Base-by-base conservation (phyloP, 2,888 invertebrate genomes). In the Habroteleia sp. region DNA sequence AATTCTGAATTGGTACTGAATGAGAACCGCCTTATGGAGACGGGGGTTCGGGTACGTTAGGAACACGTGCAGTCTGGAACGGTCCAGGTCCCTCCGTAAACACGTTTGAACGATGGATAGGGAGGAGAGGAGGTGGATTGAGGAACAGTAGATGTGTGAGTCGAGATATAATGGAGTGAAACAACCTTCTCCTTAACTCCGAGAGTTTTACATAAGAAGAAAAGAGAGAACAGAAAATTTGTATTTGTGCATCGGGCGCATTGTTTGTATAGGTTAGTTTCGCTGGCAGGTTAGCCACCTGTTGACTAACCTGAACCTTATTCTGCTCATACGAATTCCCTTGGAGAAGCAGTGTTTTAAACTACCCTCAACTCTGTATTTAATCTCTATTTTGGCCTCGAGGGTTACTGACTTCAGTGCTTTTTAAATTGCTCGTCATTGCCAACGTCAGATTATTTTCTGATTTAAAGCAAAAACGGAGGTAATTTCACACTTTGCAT, bases 1-100 rank as follows among this genome's bases (percentile, higher is more conserved):
- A 33, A 5, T 58, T 63, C 25, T 39, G 13, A 69, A 35, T 37
- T 17, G 16, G 3, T n/a, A 20, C 63, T 41, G 74, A 77, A 80
- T 87, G 88, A 88, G 87, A 88, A 87, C 87, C 87, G 71, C 76
- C 63, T 79, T 79, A 68, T 73, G 78, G 80, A 82, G 80, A 80
- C 80, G 80, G 82, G 82, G 84, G 85, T 87, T 85, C 82, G 82
- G 84, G 83, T 86, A 87, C 87, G 86, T 87, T 86, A 87, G 84
- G 85, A 88, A 88, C 88, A 88, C 88, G 88, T 87, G 87, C 87
- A 87, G 86, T 84, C 85, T 85, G 83, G 84, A 86, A 85, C 86
- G 85, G 86, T 84, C 85, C 83, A 85, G 82, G 81, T 76, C 79
- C 80, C 79, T 77, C 71, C 80, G 79, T 84, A 83, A 86, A 86